Percentiles rank a stretch among this genome's conserved stretches.
These are phyloP conservation scores for Netelia virgata DNA, from an alignment of 2,888 invertebrate genomes.

Conservation along the genomic window DNA sequence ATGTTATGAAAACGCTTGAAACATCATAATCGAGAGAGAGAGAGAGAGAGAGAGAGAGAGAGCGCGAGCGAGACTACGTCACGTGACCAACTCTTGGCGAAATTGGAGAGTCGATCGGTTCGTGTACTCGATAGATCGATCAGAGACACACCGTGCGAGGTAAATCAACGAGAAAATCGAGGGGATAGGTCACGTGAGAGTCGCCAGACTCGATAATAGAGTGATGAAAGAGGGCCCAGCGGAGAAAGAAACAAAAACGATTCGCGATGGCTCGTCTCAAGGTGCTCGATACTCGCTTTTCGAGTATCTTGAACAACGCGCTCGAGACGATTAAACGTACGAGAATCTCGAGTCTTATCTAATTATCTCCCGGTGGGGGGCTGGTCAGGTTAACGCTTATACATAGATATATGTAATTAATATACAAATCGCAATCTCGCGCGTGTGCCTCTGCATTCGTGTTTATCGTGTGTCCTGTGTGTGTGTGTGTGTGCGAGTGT, in stretches of 20 bases:
- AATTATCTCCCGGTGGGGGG: neutral
- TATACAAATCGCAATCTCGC: neutral
- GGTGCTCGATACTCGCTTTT: constrained; percentile 41
- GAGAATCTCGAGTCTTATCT: constrained; percentile 1
- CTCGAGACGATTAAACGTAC: constrained; percentile 23
- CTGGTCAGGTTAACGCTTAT: neutral
- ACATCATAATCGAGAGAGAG: neutral
- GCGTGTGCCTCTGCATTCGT: neutral
- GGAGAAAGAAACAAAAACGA: constrained; percentile 29
- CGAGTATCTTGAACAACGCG: constrained; percentile 28
- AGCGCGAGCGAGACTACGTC: neutral
- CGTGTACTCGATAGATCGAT: neutral
- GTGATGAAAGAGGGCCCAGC: constrained; percentile 1
- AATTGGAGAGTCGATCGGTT: neutral
- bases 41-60: no score
- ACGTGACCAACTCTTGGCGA: neutral
- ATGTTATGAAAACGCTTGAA: neutral
- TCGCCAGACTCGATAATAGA: constrained; percentile 44
- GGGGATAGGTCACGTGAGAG: constrained; percentile 59
- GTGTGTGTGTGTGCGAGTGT: neutral
- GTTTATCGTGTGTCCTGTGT: neutral
- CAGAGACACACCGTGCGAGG: neutral
- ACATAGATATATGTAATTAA: neutral
- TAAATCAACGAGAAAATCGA: constrained; percentile 45
- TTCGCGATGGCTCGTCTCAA: constrained; percentile 46